phyloP scores from a whole-genome alignment of 2,797 vertebrate species.

The Sus cebifrons region DNA sequence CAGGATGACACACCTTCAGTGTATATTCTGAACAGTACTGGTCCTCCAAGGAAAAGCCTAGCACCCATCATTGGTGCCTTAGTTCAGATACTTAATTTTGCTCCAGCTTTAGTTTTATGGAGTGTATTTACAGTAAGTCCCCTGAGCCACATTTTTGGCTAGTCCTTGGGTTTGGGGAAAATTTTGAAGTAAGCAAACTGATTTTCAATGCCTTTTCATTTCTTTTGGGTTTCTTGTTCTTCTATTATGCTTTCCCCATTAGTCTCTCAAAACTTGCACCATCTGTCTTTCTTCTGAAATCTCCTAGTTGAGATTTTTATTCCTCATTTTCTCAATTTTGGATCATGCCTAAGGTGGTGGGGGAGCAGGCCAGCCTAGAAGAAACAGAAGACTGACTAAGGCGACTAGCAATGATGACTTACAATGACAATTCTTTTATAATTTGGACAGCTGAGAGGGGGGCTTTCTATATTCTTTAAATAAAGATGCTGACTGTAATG shows the following conservation, averaged over 20 bases:
- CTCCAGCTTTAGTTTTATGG: background rate
- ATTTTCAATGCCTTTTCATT: conserved; percentile 22
- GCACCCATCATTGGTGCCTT: background rate
- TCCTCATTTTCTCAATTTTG: conserved; percentile 14
- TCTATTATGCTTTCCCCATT: background rate
- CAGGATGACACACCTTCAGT: background rate
- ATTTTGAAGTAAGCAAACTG: background rate
- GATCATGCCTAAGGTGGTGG: background rate
- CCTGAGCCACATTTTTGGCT: background rate
- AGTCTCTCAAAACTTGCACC: background rate
- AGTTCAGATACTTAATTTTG: background rate
- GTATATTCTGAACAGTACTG: background rate
- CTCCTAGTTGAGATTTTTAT: conserved; percentile 15
- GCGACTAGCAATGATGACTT: background rate
- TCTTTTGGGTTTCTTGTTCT: background rate
- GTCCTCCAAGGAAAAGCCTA: background rate
- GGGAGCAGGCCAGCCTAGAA: background rate
- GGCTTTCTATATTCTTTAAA: background rate
- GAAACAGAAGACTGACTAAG: background rate
- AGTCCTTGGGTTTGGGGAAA: background rate
- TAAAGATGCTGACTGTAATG: background rate
- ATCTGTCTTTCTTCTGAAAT: background rate
- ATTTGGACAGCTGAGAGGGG: background rate
- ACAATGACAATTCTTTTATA: background rate
- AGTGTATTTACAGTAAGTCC: background rate